Evolutionary conservation across 2,113 vertebrate species (phyloP).

Genomic region (Rhinoptilus africanus): DNA sequence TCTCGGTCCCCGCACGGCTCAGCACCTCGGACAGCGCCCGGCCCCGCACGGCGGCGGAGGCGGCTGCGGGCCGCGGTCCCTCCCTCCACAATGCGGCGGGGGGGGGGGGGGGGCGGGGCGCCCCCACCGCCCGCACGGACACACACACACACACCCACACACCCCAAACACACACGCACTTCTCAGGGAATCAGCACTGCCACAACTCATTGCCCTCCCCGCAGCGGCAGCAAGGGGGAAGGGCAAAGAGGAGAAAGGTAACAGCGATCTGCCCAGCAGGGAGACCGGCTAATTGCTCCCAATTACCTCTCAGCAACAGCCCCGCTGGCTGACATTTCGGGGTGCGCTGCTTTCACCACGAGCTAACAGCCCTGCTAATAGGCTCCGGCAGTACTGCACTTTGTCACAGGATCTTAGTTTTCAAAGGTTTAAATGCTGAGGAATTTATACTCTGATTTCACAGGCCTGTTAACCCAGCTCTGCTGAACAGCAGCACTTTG

Average conservation of each 20-base stretch:
- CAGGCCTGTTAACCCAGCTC: background rate
- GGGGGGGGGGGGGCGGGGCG: constrained; percentile 29
- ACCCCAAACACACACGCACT: background rate
- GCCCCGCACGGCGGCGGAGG: constrained; percentile 8
- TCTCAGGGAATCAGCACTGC: background rate
- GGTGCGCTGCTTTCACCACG: background rate
- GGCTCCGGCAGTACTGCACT: background rate
- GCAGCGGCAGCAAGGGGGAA: background rate
- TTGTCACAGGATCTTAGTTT: background rate
- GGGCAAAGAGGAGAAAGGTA: background rate
- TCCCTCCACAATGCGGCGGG: constrained; percentile 65
- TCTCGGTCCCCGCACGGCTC: background rate
- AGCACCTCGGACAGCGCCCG: background rate
- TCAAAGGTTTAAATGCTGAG: background rate
- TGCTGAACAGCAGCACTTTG: background rate
- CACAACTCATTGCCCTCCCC: background rate
- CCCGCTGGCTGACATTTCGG: constrained; percentile 60
- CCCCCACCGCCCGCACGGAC: background rate
- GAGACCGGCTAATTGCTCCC: constrained; percentile 69
- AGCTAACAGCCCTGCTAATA: background rate
- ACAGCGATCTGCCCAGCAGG: constrained; percentile 53
- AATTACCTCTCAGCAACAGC: constrained; percentile 50
- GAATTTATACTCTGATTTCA: background rate
- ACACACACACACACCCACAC: background rate
- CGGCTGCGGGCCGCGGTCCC: constrained; percentile 29